Base-by-base conservation (phyloP, 2,888 invertebrate species). In the Myopa testacea region DNA sequence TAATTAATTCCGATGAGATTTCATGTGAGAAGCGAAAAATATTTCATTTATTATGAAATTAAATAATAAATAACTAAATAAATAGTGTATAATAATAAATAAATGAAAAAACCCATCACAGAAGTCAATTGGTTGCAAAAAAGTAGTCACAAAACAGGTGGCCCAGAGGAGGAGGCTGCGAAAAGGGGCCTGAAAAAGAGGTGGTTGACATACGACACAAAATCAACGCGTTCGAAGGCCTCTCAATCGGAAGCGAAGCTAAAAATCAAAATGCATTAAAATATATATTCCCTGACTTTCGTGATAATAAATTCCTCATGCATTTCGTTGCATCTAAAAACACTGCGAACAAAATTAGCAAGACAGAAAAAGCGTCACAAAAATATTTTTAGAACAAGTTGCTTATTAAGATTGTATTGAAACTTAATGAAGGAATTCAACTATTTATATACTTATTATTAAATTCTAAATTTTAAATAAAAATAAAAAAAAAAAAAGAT, bases 251-350 rank as follows among this genome's bases (percentile, higher is more conserved):
- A 55, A 70, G 50, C 19, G 19, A 14, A 50, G n/a, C n/a, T 55
- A 14, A n/a, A 55, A 55, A 55, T 5, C 55, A n/a, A n/a, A 50
- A 34, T 26, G 38, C 34, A 16, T 12, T 38, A 5, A 38, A 38
- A 34, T 16, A 14, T 34, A 37, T 65, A n/a, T 38, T 38, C 5
- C 19, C 38, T 38, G 7, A n/a, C 65, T 65, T 65, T 65, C 34
- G n/a, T 70, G 70, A 26, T 70, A 55, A 55, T 70, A 34, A 70
- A 70, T 70, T 70, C 55, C 70, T 34, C 55, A 55, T 34, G 55
- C 55, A 55, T 70, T 52, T 37, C 70, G 37, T 52, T 70, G 70
- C 70, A 50, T 10, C 19, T 4, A 14, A 55, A 7, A 50, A 50
- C 52, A 70, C 50, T 34, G 16, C 10, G 34, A 63, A 4, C 16